phyloP scores from a whole-genome alignment of 2,888 invertebrate species.

The Dioctria rufipes region DNA sequence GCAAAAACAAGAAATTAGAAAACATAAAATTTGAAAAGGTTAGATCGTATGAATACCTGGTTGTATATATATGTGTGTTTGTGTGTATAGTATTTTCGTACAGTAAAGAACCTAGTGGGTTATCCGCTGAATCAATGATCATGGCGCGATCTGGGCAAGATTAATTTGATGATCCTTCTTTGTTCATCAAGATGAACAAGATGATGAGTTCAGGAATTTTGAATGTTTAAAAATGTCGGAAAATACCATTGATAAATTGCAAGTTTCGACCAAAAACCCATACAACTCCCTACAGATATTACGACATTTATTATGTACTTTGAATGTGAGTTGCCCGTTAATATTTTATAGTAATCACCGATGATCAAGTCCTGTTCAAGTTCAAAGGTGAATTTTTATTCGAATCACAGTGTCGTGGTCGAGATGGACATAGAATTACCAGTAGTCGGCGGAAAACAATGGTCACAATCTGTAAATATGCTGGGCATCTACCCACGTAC shows the following conservation, averaged over 20 bases:
- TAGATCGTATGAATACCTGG: constrained; percentile 31
- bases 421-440: constrained; percentile 31
- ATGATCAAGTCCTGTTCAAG: constrained; percentile 14
- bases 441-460: constrained; percentile 42
- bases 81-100: not conserved
- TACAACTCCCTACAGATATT: not conserved
- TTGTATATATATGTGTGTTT: not conserved
- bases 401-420: constrained; percentile 38
- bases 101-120: not conserved
- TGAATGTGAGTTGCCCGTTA: not conserved
- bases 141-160: constrained; percentile 29
- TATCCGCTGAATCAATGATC: constrained; percentile 35
- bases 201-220: too few relatives aligned
- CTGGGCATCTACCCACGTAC: constrained; percentile 42
- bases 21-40: constrained; percentile 32
- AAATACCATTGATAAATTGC: constrained; percentile 31
- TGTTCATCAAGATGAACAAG: constrained; percentile 1
- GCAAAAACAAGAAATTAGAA: not conserved
- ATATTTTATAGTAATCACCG: constrained; percentile 10
- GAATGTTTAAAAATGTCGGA: not conserved
- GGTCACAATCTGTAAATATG: constrained; percentile 31
- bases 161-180: constrained; percentile 40
- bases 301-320: too few relatives aligned
- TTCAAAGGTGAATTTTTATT: constrained; percentile 48
- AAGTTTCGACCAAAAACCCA: constrained; percentile 3